These are phyloP conservation scores for Piscicola geometra DNA, from an alignment of 2,888 invertebrate species.

Conservation along the genomic window DNA sequence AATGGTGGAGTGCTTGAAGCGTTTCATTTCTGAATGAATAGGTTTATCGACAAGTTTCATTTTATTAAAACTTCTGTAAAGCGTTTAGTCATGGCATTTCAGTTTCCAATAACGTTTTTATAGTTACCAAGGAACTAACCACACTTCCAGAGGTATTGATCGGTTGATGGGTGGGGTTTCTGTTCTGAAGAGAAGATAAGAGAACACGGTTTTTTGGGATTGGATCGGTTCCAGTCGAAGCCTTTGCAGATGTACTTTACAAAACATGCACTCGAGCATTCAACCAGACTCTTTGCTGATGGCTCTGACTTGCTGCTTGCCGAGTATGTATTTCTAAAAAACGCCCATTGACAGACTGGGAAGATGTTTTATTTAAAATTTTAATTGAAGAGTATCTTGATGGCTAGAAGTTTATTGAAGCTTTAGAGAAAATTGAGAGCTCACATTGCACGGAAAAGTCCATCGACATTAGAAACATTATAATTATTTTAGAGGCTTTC, in stretches of 20 bases:
- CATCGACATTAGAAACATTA: too few relatives aligned
- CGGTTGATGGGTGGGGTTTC: background rate
- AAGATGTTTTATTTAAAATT: background rate
- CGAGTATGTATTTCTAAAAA: background rate
- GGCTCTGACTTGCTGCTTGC: background rate
- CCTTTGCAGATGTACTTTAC: background rate
- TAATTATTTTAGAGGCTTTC: too few relatives aligned
- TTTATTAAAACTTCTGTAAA: background rate
- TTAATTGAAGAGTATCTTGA: too few relatives aligned
- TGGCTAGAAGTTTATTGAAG: too few relatives aligned
- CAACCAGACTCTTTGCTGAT: background rate
- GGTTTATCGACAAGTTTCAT: too few relatives aligned
- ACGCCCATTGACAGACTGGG: background rate
- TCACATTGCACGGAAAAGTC: too few relatives aligned
- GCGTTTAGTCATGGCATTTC: too few relatives aligned
- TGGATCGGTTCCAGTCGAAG: background rate
- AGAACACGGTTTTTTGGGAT: too few relatives aligned
- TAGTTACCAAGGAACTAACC: background rate
- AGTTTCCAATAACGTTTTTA: background rate
- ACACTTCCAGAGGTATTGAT: background rate
- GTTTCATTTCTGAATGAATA: too few relatives aligned
- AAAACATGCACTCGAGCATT: background rate
- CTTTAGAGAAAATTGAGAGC: too few relatives aligned
- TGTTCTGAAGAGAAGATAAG: too few relatives aligned
- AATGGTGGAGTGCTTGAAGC: too few relatives aligned